Base-by-base conservation (phyloP, 2,797 vertebrate species). In the Anas capensis region DNA sequence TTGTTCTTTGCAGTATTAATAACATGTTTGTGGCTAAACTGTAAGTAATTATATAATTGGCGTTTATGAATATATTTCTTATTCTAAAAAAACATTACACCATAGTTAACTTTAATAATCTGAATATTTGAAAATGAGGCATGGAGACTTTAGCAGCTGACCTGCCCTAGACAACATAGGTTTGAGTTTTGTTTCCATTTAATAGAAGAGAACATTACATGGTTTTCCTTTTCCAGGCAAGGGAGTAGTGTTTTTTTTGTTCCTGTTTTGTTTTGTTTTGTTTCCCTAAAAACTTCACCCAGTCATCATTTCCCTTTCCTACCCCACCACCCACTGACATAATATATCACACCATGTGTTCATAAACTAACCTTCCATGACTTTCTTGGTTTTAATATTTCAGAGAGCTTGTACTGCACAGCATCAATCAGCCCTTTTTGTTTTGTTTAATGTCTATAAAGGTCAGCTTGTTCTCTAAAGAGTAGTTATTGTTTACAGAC, bases 391-490 rank as follows among this genome's bases (percentile, higher is more conserved):
- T 96, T 92, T 94, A 94, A 65, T 96, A 91, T 88, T 90, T 95
- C 2, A 2, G 70, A 82, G 73, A 91, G 34, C 42, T 72, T 20
- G 69, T 80, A 64, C 38, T 72, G 34, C 94, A 78, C 38, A 49
- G 69, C 79, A 95, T 96, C 95, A 88, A 70, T 96, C 95, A 96
- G 71, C 92, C 44, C 90, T 86, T 92, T 93, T 93, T 96, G 88
- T 93, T 96, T 94, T 90, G 77, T 85, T 88, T 92, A 92, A 88
- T 24, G 3, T 96, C 81, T 92, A 8, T 78, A 95, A 94, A 96
- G 95, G 95, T 96, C 96, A 95, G 19, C 60, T 86, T 92, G 81
- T 78, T 96, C 95, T 93, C 90, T 65, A 90, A 90, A 95, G 88
- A 95, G 83, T 92, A 62, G 19, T 75, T 94, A 92, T 82, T 95